A percentile compares a stretch with the other conserved stretches of the same genome.
Conservation (phyloP, 2,888 invertebrate genomes). For the Ichneumon xanthorius region DNA sequence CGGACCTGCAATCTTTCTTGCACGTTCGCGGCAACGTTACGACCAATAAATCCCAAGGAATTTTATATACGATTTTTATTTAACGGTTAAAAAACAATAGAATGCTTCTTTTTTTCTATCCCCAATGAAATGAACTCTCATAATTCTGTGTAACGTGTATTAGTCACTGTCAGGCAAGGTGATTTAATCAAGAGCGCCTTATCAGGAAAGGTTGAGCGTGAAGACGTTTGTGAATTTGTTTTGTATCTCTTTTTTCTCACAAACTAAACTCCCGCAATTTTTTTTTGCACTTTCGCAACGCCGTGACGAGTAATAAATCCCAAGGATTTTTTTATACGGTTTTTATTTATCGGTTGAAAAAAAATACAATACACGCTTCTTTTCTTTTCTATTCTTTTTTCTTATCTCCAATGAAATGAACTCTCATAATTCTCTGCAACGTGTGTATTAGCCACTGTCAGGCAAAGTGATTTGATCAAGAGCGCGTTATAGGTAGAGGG, state of each 20-base stretch:
- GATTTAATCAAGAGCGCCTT: constrained; percentile 79
- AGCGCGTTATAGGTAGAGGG: constrained; percentile 74
- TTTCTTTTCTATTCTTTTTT: background rate
- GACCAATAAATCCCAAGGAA: too few relatives aligned
- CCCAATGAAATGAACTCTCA: background rate
- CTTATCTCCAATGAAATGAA: background rate
- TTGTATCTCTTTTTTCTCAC: background rate
- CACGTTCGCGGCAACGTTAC: too few relatives aligned
- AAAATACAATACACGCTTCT: too few relatives aligned
- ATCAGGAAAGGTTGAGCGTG: constrained; percentile 80
- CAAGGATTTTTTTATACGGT: too few relatives aligned
- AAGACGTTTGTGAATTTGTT: constrained; percentile 75
- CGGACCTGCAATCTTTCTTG: too few relatives aligned
- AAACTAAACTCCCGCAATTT: too few relatives aligned
- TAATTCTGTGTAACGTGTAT: constrained; percentile 27
- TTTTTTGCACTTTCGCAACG: too few relatives aligned
- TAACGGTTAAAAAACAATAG: too few relatives aligned
- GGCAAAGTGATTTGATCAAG: constrained; percentile 78
- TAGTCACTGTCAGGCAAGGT: constrained; percentile 63
- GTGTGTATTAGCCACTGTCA: constrained; percentile 55
- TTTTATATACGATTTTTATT: too few relatives aligned
- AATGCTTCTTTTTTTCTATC: background rate
- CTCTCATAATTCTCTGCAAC: constrained; percentile 11
- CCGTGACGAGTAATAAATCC: too few relatives aligned
- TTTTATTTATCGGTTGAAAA: too few relatives aligned